A percentile compares a stretch with the other conserved stretches of the same genome.
These are phyloP conservation scores for Macroglossus sobrinus DNA, from an alignment of 2,113 vertebrate genomes.

Conservation along the genomic window DNA sequence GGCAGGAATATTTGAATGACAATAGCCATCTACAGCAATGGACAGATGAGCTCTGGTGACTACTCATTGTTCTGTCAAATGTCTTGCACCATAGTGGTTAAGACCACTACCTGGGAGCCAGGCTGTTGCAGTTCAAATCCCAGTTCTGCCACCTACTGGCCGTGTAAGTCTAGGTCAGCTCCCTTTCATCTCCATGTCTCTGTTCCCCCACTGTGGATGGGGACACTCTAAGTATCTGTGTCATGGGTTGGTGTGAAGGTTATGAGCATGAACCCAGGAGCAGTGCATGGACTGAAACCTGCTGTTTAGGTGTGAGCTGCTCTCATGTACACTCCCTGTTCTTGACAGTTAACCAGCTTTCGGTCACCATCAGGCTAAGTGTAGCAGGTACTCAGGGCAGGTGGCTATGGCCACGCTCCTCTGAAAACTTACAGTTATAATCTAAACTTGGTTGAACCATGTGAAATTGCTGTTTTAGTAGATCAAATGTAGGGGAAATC, in stretches of 20 bases:
- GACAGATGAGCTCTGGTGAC: background rate
- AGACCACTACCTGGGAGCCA: background rate
- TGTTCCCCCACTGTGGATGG: background rate
- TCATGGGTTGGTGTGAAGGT: background rate
- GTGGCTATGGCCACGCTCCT: background rate
- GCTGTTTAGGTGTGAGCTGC: background rate
- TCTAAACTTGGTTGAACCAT: background rate
- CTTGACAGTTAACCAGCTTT: background rate
- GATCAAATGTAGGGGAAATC: background rate
- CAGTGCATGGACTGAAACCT: background rate
- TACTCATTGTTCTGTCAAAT: background rate
- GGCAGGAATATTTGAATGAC: background rate
- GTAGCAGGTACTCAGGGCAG: background rate
- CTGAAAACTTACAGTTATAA: background rate
- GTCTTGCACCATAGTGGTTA: background rate
- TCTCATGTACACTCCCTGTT: background rate
- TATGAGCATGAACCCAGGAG: background rate
- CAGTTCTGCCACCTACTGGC: background rate
- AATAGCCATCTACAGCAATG: background rate
- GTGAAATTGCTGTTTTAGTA: background rate
- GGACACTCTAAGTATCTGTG: rapidly evolving
- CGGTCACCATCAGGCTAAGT: background rate
- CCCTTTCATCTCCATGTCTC: background rate
- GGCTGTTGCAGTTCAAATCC: background rate
- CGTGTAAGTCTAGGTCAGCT: background rate